Percentiles rank a stretch among this genome's conserved stretches.
Conservation (phyloP, 2,888 invertebrate genomes). For the Frankliniella intonsa region DNA sequence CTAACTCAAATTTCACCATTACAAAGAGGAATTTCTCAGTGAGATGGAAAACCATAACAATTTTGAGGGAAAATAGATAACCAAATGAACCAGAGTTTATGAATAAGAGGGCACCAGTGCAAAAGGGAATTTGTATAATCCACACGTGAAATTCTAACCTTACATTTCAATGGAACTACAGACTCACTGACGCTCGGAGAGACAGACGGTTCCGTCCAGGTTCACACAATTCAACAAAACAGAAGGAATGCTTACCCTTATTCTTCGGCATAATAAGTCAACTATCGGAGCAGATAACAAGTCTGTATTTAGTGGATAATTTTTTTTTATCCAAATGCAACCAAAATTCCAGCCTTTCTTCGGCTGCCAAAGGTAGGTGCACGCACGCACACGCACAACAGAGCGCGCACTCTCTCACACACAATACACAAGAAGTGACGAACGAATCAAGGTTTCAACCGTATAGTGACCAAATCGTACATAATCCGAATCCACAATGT, state of each 20-base stretch:
- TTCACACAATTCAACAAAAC: neutral
- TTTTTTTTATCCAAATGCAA: neutral
- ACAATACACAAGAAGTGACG: neutral
- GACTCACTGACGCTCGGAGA: slow-evolving; percentile 33
- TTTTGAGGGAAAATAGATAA: too few species aligned
- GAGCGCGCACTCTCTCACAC: neutral
- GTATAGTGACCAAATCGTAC: too few species aligned
- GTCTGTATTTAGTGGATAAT: neutral
- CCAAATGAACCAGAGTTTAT: too few species aligned
- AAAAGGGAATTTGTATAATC: too few species aligned
- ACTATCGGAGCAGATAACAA: slow-evolving; percentile 30
- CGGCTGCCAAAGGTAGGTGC: neutral
- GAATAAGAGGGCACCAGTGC: too few species aligned
- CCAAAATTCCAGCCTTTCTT: neutral
- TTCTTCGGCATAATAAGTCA: slow-evolving; percentile 54
- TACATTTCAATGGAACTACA: neutral
- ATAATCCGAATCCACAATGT: too few species aligned
- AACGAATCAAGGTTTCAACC: neutral
- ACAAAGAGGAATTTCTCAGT: too few species aligned
- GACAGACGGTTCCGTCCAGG: neutral
- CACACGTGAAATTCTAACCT: slow-evolving; percentile 29
- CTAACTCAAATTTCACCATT: neutral
- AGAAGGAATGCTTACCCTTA: slow-evolving; percentile 49
- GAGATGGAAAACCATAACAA: too few species aligned
- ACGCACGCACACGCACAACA: neutral